Conservation (phyloP, 2,888 invertebrate genomes). For the Chloroclystis v-ata region DNA sequence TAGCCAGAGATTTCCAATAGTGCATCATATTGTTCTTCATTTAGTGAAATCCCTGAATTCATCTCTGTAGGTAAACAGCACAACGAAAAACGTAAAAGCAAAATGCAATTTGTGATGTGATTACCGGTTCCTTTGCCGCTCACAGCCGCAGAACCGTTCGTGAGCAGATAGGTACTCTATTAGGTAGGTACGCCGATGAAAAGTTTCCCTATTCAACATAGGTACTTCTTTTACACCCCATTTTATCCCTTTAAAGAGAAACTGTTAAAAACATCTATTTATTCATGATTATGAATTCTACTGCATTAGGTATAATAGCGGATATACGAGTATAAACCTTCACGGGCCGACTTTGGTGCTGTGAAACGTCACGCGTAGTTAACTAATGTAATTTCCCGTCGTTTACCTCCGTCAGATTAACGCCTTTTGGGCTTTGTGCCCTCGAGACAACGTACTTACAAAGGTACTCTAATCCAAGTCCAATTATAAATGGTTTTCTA, state of each 20-base stretch:
- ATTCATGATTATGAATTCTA: no score
- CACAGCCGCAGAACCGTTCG: not conserved
- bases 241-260: no score
- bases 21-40: no score
- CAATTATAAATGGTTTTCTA: slow-evolving; percentile 8
- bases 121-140: slow-evolving; percentile 28
- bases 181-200: not conserved
- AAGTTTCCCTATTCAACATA: no score
- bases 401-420: not conserved
- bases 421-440: not conserved
- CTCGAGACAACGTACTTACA: not conserved
- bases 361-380: no score
- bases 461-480: slow-evolving; percentile 2
- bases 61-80: slow-evolving; percentile 12
- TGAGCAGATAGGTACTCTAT: not conserved
- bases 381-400: no score
- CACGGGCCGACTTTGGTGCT: no score
- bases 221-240: no score
- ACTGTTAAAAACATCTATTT: no score
- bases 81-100: slow-evolving; percentile 19
- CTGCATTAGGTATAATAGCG: no score
- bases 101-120: slow-evolving; percentile 33
- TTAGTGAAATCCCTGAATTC: not conserved
- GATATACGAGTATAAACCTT: no score
- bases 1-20: no score